Evolutionary conservation across 2,797 vertebrate species (phyloP), one percentile per base, ranked within the genome.

Genomic region (Sebastes minor): DNA sequence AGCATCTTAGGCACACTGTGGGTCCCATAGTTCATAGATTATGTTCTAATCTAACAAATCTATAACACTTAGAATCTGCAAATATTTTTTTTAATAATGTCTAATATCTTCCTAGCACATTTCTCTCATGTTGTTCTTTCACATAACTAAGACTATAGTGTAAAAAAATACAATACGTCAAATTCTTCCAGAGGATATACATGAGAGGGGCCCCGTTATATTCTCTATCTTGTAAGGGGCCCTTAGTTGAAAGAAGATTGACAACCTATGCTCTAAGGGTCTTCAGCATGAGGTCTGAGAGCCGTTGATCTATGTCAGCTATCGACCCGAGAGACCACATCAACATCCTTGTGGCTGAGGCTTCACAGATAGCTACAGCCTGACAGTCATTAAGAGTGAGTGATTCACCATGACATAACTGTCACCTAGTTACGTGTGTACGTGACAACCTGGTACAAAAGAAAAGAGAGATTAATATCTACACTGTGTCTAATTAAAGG

Each of bases 361-460:
- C 52, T 71, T 77, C 38, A 65, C 27, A 71, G 30, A 74, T 32
- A 22, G 20, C 11, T 56, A 46, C n/a, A 52, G 66, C 55, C 18
- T 74, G 66, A 70, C 71, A 74, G 32, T 83, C 66, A 81, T 75
- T 66, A 71, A 53, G 33, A 65, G 25, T 63, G 78, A 71, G 56
- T 80, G 73, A 84, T 84, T 82, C 63, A 74, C 28, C 11, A 16
- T 28, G 20, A 33, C 25, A 65, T 2, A 6, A 65, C 71, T 70
- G 46, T 53, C 64, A 73, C n/a, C 30, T 57, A 52, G 64, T 62
- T 56, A 56, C 59, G 33, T 70, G 20, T 64, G 20, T 23, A 73
- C 25, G 27, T 66, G 23, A 74, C 35, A 74, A 52, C 25, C n/a
- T 67, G 22, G 53, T 52, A 16, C 22, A 76, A 68, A 46, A 32